Conservation (phyloP, 2,113 vertebrate genomes). For the Deroptyus accipitrinus region DNA sequence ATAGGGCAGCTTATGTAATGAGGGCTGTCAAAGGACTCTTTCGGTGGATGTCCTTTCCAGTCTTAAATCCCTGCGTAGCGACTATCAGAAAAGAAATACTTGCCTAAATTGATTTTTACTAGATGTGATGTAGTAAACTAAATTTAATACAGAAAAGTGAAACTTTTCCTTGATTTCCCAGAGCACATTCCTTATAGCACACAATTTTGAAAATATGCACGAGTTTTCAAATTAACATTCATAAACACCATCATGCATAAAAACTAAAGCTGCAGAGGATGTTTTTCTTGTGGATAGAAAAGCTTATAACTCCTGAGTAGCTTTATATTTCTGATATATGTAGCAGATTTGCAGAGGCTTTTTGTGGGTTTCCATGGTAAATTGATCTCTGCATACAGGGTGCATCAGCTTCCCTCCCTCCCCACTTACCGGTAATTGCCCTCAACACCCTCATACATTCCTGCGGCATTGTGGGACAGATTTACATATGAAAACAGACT, state of each 20-base stretch:
- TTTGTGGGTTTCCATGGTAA: not conserved
- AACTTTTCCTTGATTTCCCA: not conserved
- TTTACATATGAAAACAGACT: not conserved
- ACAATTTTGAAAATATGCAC: not conserved
- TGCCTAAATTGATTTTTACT: not conserved
- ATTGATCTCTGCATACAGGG: not conserved
- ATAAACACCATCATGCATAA: not conserved
- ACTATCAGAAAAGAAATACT: not conserved
- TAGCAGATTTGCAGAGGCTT: not conserved
- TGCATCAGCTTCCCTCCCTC: not conserved
- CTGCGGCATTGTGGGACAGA: not conserved
- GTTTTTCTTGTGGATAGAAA: not conserved
- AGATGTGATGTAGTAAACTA: constrained; percentile 11
- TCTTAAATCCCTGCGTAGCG: not conserved
- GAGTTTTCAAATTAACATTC: constrained; percentile 17
- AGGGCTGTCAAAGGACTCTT: not conserved
- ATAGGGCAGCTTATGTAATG: not conserved
- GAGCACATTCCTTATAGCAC: not conserved
- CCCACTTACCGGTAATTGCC: not conserved
- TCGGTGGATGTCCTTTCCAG: not conserved
- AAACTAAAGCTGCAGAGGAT: not conserved
- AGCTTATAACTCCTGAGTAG: not conserved
- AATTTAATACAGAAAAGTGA: not conserved
- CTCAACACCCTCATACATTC: not conserved
- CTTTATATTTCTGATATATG: not conserved